phyloP scores from a whole-genome alignment of 2,888 invertebrate species.

The Diloba caeruleocephala region DNA sequence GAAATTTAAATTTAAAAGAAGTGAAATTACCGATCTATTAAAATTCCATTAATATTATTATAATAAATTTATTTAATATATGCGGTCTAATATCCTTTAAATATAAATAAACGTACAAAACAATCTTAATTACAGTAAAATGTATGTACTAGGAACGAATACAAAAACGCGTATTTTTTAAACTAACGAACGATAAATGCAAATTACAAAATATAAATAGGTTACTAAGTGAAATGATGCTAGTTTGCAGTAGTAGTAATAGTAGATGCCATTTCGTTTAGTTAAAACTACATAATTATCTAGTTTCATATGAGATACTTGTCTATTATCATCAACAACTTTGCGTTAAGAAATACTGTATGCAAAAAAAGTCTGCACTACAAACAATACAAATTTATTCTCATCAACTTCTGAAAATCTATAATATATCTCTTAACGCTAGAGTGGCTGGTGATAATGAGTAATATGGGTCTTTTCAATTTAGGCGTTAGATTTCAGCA shows the following conservation, averaged over 20 bases:
- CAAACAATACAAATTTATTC: too few relatives aligned
- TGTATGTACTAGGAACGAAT: constrained; percentile 50
- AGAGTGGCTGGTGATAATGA: too few relatives aligned
- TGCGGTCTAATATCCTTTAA: constrained; percentile 22
- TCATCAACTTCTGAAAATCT: too few relatives aligned
- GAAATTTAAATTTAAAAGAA: too few relatives aligned
- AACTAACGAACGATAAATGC: constrained; percentile 34
- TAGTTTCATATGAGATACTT: constrained; percentile 7
- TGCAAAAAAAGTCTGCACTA: too few relatives aligned
- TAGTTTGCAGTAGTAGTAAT: too few relatives aligned
- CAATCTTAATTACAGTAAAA: constrained; percentile 24
- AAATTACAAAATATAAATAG: constrained; percentile 27
- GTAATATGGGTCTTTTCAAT: too few relatives aligned
- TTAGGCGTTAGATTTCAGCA: too few relatives aligned
- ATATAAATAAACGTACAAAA: constrained; percentile 43
- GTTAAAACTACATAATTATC: constrained; percentile 16
- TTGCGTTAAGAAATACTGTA: too few relatives aligned
- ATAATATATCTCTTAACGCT: too few relatives aligned
- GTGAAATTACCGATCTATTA: neutral
- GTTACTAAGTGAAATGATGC: constrained; percentile 10
- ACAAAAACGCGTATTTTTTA: constrained; percentile 31
- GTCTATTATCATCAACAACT: too few relatives aligned
- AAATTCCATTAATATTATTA: constrained; percentile 23
- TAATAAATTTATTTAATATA: constrained; percentile 36
- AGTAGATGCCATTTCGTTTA: constrained; percentile 6